phyloP scores from a whole-genome alignment of 2,888 invertebrate genomes.

The Lasioglossum lativentre region DNA sequence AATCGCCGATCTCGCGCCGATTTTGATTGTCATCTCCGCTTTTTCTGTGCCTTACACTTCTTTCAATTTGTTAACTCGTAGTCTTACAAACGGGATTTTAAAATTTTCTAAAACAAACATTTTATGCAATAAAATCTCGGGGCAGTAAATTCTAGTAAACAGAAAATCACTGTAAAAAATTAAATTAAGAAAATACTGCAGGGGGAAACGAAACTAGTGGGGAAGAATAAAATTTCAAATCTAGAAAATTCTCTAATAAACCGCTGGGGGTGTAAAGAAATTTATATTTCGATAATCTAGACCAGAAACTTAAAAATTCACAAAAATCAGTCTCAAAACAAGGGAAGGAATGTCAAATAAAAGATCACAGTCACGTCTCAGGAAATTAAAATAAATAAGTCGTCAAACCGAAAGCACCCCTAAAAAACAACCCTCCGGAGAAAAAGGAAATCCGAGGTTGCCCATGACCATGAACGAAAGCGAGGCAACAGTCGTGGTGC shows the following conservation, averaged over 20 bases:
- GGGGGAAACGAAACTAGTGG: no score
- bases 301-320: neutral
- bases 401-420: neutral
- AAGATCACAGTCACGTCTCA: neutral
- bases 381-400: neutral
- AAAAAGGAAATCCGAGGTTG: neutral
- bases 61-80: neutral
- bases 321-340: neutral
- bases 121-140: neutral
- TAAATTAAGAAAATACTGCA: neutral
- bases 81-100: neutral
- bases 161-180: neutral
- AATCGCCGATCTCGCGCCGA: constrained; percentile 8
- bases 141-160: neutral
- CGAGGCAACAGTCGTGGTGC: neutral
- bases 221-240: neutral
- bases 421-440: neutral
- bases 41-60: neutral
- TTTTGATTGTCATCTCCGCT: constrained; percentile 19
- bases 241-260: neutral
- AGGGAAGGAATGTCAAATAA: neutral
- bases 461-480: neutral
- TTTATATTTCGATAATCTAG: neutral
- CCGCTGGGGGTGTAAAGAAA: neutral
- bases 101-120: neutral